phyloP scores from a whole-genome alignment of 2,888 invertebrate genomes.

The Mellilla xanthometata region DNA sequence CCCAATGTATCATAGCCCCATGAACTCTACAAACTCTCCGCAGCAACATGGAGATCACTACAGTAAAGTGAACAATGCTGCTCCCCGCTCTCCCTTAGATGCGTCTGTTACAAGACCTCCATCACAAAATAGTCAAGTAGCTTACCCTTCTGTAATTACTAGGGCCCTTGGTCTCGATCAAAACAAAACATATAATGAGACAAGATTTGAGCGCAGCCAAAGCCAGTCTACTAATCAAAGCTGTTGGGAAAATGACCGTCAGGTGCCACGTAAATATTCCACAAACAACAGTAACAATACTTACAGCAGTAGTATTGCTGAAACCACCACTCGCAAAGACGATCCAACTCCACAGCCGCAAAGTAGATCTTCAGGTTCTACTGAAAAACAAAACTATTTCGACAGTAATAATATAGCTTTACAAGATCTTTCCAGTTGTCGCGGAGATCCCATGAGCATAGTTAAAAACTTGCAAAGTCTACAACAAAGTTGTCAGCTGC shows the following conservation, averaged over 20 bases:
- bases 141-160: slow-evolving; percentile 92
- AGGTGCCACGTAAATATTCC: slow-evolving; percentile 74
- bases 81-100: slow-evolving; percentile 87
- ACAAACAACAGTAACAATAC: slow-evolving; percentile 63
- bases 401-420: slow-evolving; percentile 84
- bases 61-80: slow-evolving; percentile 73
- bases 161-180: slow-evolving; percentile 86
- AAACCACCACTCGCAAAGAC: slow-evolving; percentile 74
- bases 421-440: slow-evolving; percentile 88
- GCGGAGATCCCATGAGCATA: slow-evolving; percentile 89
- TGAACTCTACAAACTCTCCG: slow-evolving; percentile 89
- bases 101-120: slow-evolving; percentile 86
- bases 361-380: slow-evolving; percentile 69
- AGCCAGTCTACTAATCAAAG: slow-evolving; percentile 70
- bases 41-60: slow-evolving; percentile 85
- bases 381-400: slow-evolving; percentile 85
- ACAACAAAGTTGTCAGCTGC: slow-evolving; percentile 83
- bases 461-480: slow-evolving; percentile 87
- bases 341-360: slow-evolving; percentile 68
- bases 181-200: slow-evolving; percentile 76
- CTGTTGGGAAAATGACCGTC: slow-evolving; percentile 84
- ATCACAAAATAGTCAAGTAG: slow-evolving; percentile 84
- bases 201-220: slow-evolving; percentile 79
- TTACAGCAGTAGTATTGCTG: slow-evolving; percentile 69
- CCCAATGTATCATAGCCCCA: slow-evolving; percentile 92